phyloP scores from a whole-genome alignment of 2,888 invertebrate species.

The Petrolisthes manimaculis region DNA sequence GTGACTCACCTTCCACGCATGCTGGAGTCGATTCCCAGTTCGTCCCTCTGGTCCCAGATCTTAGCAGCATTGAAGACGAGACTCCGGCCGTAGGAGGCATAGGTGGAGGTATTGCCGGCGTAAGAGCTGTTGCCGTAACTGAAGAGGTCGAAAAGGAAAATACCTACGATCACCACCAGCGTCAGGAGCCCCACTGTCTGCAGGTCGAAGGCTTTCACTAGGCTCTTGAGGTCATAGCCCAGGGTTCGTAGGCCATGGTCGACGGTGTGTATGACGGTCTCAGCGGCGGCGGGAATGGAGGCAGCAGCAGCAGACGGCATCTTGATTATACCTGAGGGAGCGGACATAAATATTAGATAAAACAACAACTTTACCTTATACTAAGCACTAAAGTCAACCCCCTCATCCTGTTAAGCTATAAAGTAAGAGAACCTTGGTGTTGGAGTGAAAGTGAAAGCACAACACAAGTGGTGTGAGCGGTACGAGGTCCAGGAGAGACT shows the following conservation, averaged over 20 bases:
- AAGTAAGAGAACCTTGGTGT: neutral
- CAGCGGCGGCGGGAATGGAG: constrained; percentile 30
- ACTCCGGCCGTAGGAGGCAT: constrained; percentile 59
- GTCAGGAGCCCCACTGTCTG: constrained; percentile 56
- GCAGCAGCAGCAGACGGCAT: constrained; percentile 43
- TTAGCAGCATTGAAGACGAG: constrained; percentile 55
- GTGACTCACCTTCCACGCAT: constrained; percentile 54
- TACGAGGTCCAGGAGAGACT: neutral
- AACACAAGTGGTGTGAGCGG: no score
- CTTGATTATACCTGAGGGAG: neutral
- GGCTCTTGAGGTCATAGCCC: constrained; percentile 56
- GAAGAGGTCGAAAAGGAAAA: constrained; percentile 48
- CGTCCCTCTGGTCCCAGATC: constrained; percentile 56
- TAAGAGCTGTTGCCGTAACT: constrained; percentile 39
- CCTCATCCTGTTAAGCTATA: neutral
- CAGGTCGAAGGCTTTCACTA: constrained; percentile 58
- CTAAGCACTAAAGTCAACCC: neutral
- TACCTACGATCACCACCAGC: constrained; percentile 35
- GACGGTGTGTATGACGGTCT: constrained; percentile 46
- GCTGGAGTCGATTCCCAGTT: constrained; percentile 40
- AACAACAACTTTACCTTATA: neutral
- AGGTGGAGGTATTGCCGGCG: constrained; percentile 42
- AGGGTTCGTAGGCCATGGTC: constrained; percentile 52
- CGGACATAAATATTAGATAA: neutral
- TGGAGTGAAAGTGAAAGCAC: neutral